Conservation (phyloP, 2,797 vertebrate species). For the Capromys pilorides region DNA sequence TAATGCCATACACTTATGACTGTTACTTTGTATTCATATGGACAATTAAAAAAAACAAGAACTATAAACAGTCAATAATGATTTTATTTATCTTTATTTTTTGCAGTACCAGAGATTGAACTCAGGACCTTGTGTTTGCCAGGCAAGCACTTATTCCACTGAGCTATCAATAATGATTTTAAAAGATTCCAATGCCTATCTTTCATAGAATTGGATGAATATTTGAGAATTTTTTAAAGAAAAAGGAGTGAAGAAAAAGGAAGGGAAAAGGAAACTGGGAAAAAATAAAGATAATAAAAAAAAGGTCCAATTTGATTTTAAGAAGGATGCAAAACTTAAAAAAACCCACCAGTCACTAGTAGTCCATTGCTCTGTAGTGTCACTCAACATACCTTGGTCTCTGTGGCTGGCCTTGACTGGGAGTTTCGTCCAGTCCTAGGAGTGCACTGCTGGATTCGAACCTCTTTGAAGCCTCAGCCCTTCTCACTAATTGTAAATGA, state of each 20-base stretch:
- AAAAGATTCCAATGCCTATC: background rate
- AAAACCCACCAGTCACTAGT: background rate
- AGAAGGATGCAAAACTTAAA: background rate
- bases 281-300: constrained; percentile 59
- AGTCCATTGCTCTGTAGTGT: background rate
- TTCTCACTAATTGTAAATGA: constrained; percentile 83
- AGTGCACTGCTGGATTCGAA: constrained; percentile 82
- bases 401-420: constrained; percentile 82
- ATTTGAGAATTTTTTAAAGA: constrained; percentile 12
- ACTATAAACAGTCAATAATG: constrained; percentile 1
- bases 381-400: constrained; percentile 84
- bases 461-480: constrained; percentile 86
- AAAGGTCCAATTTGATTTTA: constrained; percentile 53
- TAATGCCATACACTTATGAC: constrained; percentile 4
- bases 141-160: no score
- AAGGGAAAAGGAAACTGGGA: constrained; percentile 54
- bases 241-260: background rate
- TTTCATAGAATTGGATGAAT: constrained; percentile 23
- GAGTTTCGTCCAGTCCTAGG: constrained; percentile 81
- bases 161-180: no score
- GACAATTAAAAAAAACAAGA: constrained; percentile 46
- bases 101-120: no score
- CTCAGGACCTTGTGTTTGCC: no score
- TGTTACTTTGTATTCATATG: background rate
- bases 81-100: background rate